Conservation (phyloP, 53 echinoderm and acorn worm species). For the Holothuria leucospilota region DNA sequence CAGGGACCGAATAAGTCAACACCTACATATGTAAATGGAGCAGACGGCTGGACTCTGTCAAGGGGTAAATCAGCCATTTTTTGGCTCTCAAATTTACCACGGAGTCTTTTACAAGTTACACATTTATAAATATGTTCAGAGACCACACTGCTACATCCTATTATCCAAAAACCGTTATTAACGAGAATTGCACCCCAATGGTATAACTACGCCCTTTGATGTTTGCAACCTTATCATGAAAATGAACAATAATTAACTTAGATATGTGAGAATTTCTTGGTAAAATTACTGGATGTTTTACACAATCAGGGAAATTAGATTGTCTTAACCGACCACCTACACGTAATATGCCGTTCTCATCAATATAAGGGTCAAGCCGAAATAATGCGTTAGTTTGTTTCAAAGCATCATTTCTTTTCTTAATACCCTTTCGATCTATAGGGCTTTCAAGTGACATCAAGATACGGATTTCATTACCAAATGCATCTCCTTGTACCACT, state of each 20-base stretch:
- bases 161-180: constrained; percentile 44
- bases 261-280: no score
- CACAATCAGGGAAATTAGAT: no score
- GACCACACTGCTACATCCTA: constrained; percentile 40
- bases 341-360: no score
- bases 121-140: constrained; percentile 55
- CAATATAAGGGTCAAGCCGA: neutral
- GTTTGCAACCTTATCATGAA: constrained; percentile 56
- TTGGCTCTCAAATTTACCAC: constrained; percentile 43
- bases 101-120: neutral
- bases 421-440: constrained; percentile 1
- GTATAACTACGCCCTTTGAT: constrained; percentile 56
- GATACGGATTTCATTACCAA: constrained; percentile 39
- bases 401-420: neutral
- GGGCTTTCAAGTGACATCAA: constrained; percentile 18
- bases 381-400: constrained; percentile 20
- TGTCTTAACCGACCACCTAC: no score
- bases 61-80: constrained; percentile 69
- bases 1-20: constrained; percentile 80
- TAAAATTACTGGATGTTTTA: no score
- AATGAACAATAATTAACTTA: constrained; percentile 22
- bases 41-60: constrained; percentile 52
- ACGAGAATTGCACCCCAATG: constrained; percentile 2
- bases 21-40: constrained; percentile 68
- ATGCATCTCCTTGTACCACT: constrained; percentile 32